A percentile compares a stretch with the other conserved stretches of the same genome.
phyloP scores from a whole-genome alignment of 2,113 vertebrate species.

The Atlantisia rogersi region DNA sequence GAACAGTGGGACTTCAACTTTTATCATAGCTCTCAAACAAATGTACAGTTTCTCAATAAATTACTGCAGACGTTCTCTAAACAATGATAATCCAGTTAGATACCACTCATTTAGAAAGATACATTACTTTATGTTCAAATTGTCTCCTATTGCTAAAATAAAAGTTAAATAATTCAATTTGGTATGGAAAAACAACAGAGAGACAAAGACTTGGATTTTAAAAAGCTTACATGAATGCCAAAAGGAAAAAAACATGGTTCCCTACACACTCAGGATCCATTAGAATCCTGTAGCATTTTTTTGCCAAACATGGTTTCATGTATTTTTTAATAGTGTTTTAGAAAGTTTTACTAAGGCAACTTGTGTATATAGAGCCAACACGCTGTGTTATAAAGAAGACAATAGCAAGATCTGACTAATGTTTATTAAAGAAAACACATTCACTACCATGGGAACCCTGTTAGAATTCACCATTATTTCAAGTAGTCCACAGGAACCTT shows the following conservation, averaged over 20 bases:
- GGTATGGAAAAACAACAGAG: neutral
- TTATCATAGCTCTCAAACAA: neutral
- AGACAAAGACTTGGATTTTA: conserved; percentile 33
- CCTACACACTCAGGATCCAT: neutral
- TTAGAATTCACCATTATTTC: neutral
- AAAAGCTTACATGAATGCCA: neutral
- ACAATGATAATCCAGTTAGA: conserved; percentile 8
- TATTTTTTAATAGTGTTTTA: neutral
- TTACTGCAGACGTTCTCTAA: neutral
- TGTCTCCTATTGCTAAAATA: conserved; percentile 21
- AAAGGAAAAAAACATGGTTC: neutral
- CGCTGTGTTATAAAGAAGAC: neutral
- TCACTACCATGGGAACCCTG: conserved; percentile 25
- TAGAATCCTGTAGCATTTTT: neutral
- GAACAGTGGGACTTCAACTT: neutral
- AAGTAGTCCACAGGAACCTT: neutral
- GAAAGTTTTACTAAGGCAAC: conserved; percentile 34
- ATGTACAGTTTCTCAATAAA: neutral
- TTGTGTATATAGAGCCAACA: neutral
- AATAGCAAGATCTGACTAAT: conserved; percentile 1
- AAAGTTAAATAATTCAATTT: conserved; percentile 17
- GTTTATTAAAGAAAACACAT: conserved; percentile 11
- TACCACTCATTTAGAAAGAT: conserved; percentile 25
- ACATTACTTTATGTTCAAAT: neutral
- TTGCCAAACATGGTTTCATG: conserved; percentile 10